Evolutionary conservation across 2,113 vertebrate genomes (phyloP).

Genomic region (Turdus rufiventris): DNA sequence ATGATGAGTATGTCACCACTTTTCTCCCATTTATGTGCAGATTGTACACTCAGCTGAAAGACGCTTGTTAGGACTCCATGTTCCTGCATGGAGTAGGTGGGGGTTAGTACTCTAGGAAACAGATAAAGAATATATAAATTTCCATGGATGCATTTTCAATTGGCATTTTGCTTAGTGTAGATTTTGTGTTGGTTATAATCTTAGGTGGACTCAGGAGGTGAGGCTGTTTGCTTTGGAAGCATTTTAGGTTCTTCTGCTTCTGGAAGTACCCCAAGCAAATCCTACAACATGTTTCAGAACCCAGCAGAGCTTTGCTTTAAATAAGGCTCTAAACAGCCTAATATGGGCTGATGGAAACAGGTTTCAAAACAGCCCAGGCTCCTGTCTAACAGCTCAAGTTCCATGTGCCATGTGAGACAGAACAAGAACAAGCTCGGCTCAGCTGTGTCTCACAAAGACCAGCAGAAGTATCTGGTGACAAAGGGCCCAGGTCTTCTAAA

Average conservation of each 20-base stretch:
- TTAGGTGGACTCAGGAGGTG: neutral
- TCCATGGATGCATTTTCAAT: neutral
- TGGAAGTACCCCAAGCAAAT: neutral
- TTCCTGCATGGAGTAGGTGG: neutral
- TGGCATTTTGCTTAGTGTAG: neutral
- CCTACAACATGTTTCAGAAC: neutral
- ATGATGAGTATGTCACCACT: slow-evolving; percentile 88
- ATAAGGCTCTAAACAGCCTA: neutral
- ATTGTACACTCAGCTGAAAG: neutral
- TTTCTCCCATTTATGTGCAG: neutral
- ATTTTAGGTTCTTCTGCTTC: neutral
- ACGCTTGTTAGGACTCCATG: neutral
- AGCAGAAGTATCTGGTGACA: neutral
- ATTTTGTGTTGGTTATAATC: neutral
- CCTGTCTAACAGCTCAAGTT: neutral
- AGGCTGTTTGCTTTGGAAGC: neutral
- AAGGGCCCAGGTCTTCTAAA: neutral
- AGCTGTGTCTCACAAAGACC: neutral
- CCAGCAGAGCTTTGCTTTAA: neutral
- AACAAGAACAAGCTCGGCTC: neutral
- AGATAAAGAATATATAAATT: neutral
- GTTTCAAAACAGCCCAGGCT: neutral
- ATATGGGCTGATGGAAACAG: neutral
- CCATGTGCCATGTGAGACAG: neutral
- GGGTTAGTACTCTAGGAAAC: neutral